Conservation (phyloP, 2,888 invertebrate genomes). For the Pristionchus japonicus region DNA sequence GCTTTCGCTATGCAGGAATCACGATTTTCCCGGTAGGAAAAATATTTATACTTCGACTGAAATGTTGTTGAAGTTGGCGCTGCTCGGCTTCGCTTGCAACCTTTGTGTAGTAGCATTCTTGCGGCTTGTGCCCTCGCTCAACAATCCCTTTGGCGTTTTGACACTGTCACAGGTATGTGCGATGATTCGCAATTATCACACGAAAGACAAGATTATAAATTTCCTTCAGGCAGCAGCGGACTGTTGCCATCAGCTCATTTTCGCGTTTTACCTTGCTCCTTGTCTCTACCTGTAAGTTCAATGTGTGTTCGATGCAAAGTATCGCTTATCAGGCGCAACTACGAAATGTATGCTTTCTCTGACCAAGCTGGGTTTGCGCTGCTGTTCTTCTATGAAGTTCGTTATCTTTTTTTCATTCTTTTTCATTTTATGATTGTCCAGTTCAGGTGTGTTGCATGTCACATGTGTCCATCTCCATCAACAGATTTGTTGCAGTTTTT, state of each 20-base stretch:
- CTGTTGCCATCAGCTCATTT: neutral
- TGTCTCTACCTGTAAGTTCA: neutral
- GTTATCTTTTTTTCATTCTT: no score
- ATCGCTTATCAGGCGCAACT: neutral
- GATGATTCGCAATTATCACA: no score
- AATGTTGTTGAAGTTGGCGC: slow-evolving; percentile 47
- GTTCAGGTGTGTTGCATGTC: slow-evolving; percentile 47
- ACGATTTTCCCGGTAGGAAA: neutral
- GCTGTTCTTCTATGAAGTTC: neutral
- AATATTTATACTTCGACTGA: neutral
- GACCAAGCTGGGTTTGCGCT: neutral
- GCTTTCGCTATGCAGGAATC: neutral
- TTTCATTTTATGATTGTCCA: neutral
- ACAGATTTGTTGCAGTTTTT: slow-evolving; percentile 50
- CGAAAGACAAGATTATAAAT: no score
- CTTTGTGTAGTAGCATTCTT: slow-evolving; percentile 53
- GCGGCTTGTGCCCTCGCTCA: slow-evolving; percentile 50
- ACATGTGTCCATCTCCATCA: slow-evolving; percentile 50
- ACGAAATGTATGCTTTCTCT: neutral
- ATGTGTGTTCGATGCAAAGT: neutral
- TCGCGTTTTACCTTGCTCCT: neutral
- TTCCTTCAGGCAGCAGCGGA: neutral
- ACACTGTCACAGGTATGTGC: slow-evolving; percentile 50
- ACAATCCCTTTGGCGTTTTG: slow-evolving; percentile 54
- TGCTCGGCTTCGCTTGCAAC: slow-evolving; percentile 53